Percentiles rank a stretch among this genome's conserved stretches.
Evolutionary conservation across 2,888 invertebrate genomes (phyloP).

Genomic region (Xanthorhoe spadicearia): DNA sequence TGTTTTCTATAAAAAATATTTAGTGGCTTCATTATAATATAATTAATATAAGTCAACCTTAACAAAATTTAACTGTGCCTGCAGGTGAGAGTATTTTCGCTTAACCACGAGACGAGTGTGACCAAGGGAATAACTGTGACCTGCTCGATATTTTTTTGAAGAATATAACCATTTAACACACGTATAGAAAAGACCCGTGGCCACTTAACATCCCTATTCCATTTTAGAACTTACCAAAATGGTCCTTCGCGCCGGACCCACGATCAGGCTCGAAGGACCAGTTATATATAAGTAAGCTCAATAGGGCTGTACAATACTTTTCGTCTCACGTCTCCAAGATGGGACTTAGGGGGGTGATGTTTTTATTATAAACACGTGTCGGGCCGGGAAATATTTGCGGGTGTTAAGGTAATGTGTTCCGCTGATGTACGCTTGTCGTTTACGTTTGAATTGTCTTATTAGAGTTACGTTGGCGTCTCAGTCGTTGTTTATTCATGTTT

Average conservation of each 20-base stretch:
- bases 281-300: constrained; percentile 23
- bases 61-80: no score
- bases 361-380: constrained; percentile 81
- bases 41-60: no score
- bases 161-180: no score
- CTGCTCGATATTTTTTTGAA: no score
- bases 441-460: constrained; percentile 62
- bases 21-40: no score
- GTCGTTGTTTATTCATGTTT: constrained; percentile 40
- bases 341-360: constrained; percentile 64
- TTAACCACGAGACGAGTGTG: no score
- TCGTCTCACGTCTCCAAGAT: constrained; percentile 46
- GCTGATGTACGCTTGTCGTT: constrained; percentile 66
- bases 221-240: constrained; percentile 23
- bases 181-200: constrained; percentile 7
- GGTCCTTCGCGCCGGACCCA: constrained; percentile 26
- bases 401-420: constrained; percentile 64
- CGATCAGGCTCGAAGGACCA: constrained; percentile 18
- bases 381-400: constrained; percentile 70
- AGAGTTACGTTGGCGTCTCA: constrained; percentile 41
- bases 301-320: constrained; percentile 26
- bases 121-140: no score
- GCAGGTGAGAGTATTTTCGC: no score
- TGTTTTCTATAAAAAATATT: no score
- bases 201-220: constrained; percentile 17